Evolutionary conservation across 2,797 vertebrate genomes (phyloP), one percentile per base, ranked within the genome.

Genomic region (Helarctos malayanus): DNA sequence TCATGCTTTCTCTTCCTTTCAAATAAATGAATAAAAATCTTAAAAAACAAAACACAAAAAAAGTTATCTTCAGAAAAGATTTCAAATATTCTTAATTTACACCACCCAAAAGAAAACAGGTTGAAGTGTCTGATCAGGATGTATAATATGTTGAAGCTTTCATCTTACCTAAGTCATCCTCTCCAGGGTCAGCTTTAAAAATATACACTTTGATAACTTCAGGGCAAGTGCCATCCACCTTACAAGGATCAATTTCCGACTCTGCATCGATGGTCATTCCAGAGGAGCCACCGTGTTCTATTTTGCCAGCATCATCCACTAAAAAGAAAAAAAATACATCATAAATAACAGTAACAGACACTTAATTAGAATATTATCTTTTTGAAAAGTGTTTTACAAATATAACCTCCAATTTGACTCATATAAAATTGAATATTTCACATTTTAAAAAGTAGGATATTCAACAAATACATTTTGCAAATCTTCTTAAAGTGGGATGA

Each of bases 131-230:
- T 93, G 23, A 81, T 91, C 95, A 61, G 25, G 89, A 69, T 92
- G 93, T 96, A 13, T 32, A 89, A 52, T 19, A 54, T 23, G 7
- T 7, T 71, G 11, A 47, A 32, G 13, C 12, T 35, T 65, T 86
- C 86, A 47, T 96, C 99, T 99, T 93, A 97, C 99, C 99, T 98
- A 99, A 99, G 98, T 99, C 99, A 96, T 99, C 99, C 97, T 99
- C 99, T 93, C 99, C 99, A 56, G 99, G 99, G 97, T 99, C 99
- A 71, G 99, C 99, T 99, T 99, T 99, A 98, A 99, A 99, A 99
- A 99, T 99, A 98, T 99, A 99, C 97, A 99, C 99, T 98, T 99
- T 99, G 98, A 99, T 99, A 98, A 99, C 99, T 98, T 99, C 99
- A 98, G 99, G 98, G 95, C 99, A 99, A 97, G 98, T 99, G 89